Evolutionary conservation across 1,140 invertebrate species (phyloP), one percentile per base, ranked within the genome.

Genomic region (Rhynchophorus ferrugineus): DNA sequence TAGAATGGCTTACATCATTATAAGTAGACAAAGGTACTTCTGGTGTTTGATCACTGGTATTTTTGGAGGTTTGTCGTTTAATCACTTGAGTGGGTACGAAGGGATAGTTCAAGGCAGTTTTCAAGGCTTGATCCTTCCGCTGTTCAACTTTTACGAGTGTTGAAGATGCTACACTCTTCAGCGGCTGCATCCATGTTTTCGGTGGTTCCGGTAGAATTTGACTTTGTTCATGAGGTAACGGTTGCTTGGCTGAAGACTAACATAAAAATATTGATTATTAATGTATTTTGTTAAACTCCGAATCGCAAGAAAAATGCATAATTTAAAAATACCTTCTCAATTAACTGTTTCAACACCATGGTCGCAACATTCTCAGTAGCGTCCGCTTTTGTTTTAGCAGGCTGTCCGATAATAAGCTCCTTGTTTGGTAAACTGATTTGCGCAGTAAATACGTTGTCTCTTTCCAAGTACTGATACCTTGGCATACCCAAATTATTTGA

Each of bases 281-380:
- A 49, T 53, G 13, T 51, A 36, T 21, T 38, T 19, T 11, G 62
- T 62, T 14, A 53, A 58, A 43, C 64, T 49, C 19, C 64, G 56
- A 37, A 69, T 53, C 8, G 61, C 55, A 38, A 1, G 14, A n/a
- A 2, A 2, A 20, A 3, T 2, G 16, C 18, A 44, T 59, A 69
- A 7, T 1, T 49, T 48, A 19, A 18, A 45, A 49, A 36, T 48
- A 59, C 56, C 20, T 47, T 56, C 46, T 56, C 50, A 18, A 56
- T 44, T 8, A 65, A 45, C 29, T 57, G 51, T 7, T 56, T 5
- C 19, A 68, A 69, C 3, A 68, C 68, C 45, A 67, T 65, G 37
- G 66, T 62, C 0, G 74, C 73, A 3, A 64, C 72, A 50, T 54
- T 71, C 54, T 75, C 73, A 21, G 67, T 64, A 6, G 74, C 74